Percentiles rank a stretch among this genome's conserved stretches.
Conservation (phyloP, 2,888 invertebrate species). For the Rutpela maculata region DNA sequence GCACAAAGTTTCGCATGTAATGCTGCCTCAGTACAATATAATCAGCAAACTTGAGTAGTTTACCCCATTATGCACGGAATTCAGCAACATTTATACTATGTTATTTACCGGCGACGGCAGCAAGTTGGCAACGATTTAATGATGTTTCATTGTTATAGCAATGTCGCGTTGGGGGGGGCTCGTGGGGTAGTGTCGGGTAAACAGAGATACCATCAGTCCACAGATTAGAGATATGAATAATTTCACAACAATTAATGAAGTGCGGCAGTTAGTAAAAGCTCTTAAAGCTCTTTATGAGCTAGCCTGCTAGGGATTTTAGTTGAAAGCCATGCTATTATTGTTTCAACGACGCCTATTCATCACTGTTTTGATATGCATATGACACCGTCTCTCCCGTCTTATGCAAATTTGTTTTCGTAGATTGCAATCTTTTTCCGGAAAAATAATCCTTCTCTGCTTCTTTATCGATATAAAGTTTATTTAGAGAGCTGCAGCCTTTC, state of each 20-base stretch:
- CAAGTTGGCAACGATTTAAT: slow-evolving; percentile 50
- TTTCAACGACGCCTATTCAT: slow-evolving; percentile 69
- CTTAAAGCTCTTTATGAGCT: slow-evolving; percentile 69
- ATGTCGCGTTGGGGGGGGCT: slow-evolving; percentile 16
- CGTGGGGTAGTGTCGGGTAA: slow-evolving; percentile 54
- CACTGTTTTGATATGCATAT: slow-evolving; percentile 69
- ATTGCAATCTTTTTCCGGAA: slow-evolving; percentile 67
- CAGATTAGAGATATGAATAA: slow-evolving; percentile 73
- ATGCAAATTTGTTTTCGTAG: slow-evolving; percentile 70
- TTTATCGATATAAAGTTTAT: slow-evolving; percentile 51
- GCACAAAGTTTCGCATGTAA: slow-evolving; percentile 19
- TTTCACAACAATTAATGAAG: slow-evolving; percentile 72
- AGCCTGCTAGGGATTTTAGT: slow-evolving; percentile 64
- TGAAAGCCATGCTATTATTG: slow-evolving; percentile 68
- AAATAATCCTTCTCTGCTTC: slow-evolving; percentile 38
- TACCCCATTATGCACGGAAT: slow-evolving; percentile 47
- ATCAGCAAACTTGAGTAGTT: slow-evolving; percentile 57
- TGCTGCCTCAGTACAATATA: slow-evolving; percentile 33
- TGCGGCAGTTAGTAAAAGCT: slow-evolving; percentile 69
- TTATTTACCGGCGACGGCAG: slow-evolving; percentile 53
- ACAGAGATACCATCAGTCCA: slow-evolving; percentile 72
- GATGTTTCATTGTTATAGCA: slow-evolving; percentile 54
- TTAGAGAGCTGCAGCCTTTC: not conserved
- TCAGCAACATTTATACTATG: slow-evolving; percentile 46
- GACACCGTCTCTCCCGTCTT: slow-evolving; percentile 67